Percentiles rank a stretch among this genome's conserved stretches.
phyloP scores from a whole-genome alignment of 2,797 vertebrate genomes.

The Acipenser ruthenus region DNA sequence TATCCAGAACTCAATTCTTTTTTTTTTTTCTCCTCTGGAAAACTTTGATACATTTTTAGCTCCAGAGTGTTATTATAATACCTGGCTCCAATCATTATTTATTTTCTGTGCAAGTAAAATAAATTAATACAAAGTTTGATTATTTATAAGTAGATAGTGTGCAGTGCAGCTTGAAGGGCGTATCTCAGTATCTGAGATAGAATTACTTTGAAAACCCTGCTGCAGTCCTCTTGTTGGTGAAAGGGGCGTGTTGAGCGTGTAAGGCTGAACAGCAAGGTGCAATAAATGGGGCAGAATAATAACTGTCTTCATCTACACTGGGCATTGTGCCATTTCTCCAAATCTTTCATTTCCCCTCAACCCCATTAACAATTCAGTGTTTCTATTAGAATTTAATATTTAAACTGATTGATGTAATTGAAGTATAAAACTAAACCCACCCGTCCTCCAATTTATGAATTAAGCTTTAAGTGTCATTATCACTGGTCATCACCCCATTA shows the following conservation, averaged over 20 bases:
- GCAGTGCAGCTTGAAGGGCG: conserved; percentile 20
- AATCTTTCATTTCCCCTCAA: conserved; percentile 52
- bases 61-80: no score
- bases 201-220: conserved; percentile 29
- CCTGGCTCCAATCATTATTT: background rate
- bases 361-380: conserved; percentile 56
- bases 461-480: conserved; percentile 32
- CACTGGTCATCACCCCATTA: conserved; percentile 33
- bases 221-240: conserved; percentile 25
- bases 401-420: conserved; percentile 46
- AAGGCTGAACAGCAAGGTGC: conserved; percentile 33
- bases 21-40: no score
- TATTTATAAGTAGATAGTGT: conserved; percentile 1
- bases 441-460: conserved; percentile 34
- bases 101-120: background rate
- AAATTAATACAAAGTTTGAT: no score
- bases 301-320: conserved; percentile 34
- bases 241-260: conserved; percentile 29
- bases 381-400: conserved; percentile 57
- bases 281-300: conserved; percentile 57
- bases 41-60: no score
- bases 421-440: conserved; percentile 34
- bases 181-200: conserved; percentile 29
- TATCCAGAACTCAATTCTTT: no score
- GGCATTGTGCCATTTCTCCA: conserved; percentile 30